Evolutionary conservation across 2,113 vertebrate genomes (phyloP), one percentile per base, ranked within the genome.

Genomic region (Hyaena hyaena): DNA sequence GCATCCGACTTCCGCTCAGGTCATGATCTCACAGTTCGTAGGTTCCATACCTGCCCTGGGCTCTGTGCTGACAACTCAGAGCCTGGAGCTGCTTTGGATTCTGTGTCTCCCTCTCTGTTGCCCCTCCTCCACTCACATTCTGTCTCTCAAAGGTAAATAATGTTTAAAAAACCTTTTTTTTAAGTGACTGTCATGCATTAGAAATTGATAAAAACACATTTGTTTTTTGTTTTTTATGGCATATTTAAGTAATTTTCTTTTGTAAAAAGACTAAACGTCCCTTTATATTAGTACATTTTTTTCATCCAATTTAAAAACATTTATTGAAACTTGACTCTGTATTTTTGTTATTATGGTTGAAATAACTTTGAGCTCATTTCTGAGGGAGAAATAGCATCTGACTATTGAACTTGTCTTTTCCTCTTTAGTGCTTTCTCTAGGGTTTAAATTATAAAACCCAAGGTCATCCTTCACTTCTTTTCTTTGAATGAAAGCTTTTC

Each of bases 301-400:
- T 79, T 43, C 26, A n/a, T 73, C 35, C 33, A 93, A 69, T 35
- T 77, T 79, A 9, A 77, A 92, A 80, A 79, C 12, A 2, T 48
- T 93, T 88, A 33, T 66, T 73, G 45, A 97, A 58, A 45, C 83
- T 86, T 89, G 61, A 31, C 6, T 65, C 28, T 74, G 1, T 55
- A 53, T 90, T 81, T 96, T 96, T 90, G 35, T 86, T 94, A 31
- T 61, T 96, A 19, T 58, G 3, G 33, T 93, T 90, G 77, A 93
- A 95, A 83, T 95, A 61, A 90, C 48, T 90, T 88, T 81, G 65
- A 95, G 93, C 23, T 93, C n/a, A 50, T 91, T 93, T 90, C 61
- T 76, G 33, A 90, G n/a, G 31, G 17, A 80, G 23, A 90, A 89
- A 83, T 58, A 53, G 53, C 35, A 16, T 80, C 81, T 79, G 33